Percentiles rank a stretch among this genome's conserved stretches.
Evolutionary conservation across 2,113 vertebrate species (phyloP).

Genomic region (Galbula dea): DNA sequence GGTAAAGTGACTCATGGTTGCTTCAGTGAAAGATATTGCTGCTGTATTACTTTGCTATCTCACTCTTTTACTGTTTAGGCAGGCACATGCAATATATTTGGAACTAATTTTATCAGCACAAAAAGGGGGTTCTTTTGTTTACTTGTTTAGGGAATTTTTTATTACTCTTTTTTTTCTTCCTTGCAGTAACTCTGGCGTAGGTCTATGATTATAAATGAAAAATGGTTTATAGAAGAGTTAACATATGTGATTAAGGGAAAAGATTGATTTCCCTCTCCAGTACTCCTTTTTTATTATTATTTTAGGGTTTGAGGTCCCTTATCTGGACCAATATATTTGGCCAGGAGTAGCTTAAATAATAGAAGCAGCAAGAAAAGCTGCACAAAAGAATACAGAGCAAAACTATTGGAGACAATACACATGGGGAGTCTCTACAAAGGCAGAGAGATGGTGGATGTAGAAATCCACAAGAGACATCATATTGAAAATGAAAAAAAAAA

Average conservation of each 20-base stretch:
- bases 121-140: background rate
- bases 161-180: background rate
- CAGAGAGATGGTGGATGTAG: background rate
- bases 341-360: slow-evolving; percentile 25
- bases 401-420: background rate
- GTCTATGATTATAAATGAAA: background rate
- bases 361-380: background rate
- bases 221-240: background rate
- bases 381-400: background rate
- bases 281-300: slow-evolving; percentile 3
- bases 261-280: background rate
- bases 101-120: background rate
- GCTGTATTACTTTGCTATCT: background rate
- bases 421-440: background rate
- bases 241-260: background rate
- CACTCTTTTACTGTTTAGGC: background rate
- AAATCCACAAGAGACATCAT: background rate
- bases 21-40: background rate
- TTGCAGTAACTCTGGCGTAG: background rate
- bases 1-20: background rate
- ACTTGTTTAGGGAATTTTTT: background rate
- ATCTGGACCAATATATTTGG: background rate
- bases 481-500: background rate
- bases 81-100: background rate
- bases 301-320: slow-evolving; percentile 23